Conservation (phyloP, 2,113 vertebrate genomes). For the Podocnemis expansa region DNA sequence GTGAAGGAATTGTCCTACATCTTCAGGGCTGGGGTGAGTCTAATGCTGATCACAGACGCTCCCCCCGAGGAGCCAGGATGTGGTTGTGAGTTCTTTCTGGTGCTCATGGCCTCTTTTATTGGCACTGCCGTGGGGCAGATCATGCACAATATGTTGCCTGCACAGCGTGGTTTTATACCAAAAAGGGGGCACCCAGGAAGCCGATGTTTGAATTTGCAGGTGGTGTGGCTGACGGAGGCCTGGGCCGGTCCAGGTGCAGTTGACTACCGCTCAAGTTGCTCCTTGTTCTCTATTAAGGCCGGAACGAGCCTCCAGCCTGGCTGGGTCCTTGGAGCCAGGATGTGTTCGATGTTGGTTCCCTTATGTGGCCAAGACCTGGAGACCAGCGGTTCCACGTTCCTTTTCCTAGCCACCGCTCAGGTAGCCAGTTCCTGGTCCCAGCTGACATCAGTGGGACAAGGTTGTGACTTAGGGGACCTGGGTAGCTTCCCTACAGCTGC, state of each 20-base stretch:
- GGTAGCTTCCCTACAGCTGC: no score
- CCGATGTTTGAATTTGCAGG: background rate
- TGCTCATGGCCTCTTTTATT: background rate
- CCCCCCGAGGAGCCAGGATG: no score
- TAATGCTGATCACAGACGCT: no score
- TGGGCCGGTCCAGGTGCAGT: background rate
- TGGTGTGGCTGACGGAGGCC: background rate
- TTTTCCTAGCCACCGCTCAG: background rate
- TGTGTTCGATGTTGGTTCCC: background rate
- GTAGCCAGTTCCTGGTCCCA: no score
- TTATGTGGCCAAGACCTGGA: background rate
- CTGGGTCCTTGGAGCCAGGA: background rate
- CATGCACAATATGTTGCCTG: background rate
- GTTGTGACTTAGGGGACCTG: background rate
- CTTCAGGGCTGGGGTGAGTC: background rate
- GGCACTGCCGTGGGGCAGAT: background rate
- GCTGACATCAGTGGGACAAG: background rate
- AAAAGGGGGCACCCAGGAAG: no score
- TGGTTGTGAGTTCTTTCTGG: background rate
- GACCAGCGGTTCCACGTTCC: background rate
- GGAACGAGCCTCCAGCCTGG: background rate
- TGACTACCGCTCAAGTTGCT: background rate
- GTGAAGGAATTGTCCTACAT: background rate
- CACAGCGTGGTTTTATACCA: no score
- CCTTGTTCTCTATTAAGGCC: background rate